Evolutionary conservation across 2,113 vertebrate species (phyloP), one percentile per base, ranked within the genome.

Genomic region (Columba janthina): DNA sequence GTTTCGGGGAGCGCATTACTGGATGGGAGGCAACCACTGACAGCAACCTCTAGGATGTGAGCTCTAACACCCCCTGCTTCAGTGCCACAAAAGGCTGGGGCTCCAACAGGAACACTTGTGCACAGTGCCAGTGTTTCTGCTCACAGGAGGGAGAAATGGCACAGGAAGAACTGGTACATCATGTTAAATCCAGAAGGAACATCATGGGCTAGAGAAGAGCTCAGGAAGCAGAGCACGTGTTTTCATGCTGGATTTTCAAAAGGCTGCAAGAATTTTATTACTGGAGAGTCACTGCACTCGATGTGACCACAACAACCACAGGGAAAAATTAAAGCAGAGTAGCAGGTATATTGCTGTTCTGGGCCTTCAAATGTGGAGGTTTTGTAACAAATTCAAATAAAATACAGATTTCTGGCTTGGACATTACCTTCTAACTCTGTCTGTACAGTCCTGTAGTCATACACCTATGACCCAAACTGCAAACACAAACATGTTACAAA

Each of bases 1-100:
- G 15, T 40, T 7, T 57, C 16, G 29, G 75, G 57, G 34, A 60
- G 51, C 15, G 31, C 0, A 0, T 13, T 21, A 11, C 42, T 6
- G 7, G 12, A 11, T 1, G 17, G 48, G 48, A 66, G 38, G 15
- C 21, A 58, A 29, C 18, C 24, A 29, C 44, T 25, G 46, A 73
- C 48, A 64, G 26, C 22, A 19, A 10, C 21, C 20, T 46, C 15
- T 0, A 2, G 24, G 12, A 50, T 11, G 1, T 0, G 21, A 72
- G 40, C 40, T 44, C 53, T 26, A 36, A 25, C n/a, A 34, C 18
- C 31, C 28, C 12, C 38, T 16, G 44, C 53, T 66, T 28, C 6
- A 26, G 28, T 29, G 56, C 32, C 16, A 29, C 78, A 56, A 6
- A 64, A 46, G 34, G 24, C 38, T 14, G 14, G 10, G 51, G 51